These are phyloP conservation scores for Ardeotis arabs DNA, from an alignment of 2,113 vertebrate genomes.

Conservation along the genomic window DNA sequence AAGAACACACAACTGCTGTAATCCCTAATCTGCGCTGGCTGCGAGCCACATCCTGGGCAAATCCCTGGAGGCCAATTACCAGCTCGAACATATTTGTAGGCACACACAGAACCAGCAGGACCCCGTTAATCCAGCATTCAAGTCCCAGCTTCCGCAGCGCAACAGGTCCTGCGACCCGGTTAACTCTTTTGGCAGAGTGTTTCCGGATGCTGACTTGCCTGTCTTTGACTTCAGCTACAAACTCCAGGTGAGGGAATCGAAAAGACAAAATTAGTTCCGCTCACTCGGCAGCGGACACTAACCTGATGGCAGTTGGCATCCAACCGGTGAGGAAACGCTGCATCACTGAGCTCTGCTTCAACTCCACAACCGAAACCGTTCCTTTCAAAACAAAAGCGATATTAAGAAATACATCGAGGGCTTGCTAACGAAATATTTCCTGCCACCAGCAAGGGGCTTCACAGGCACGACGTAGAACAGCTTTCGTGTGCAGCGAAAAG, in stretches of 20 bases:
- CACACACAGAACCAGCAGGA: background rate
- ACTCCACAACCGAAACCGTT: slow-evolving; percentile 76
- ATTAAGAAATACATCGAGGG: background rate
- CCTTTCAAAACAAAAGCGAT: slow-evolving; percentile 63
- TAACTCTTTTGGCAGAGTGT: background rate
- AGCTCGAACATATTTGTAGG: background rate
- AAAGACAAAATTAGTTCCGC: background rate
- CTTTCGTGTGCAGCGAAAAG: no score
- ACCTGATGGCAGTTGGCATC: slow-evolving; percentile 93
- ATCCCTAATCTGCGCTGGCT: slow-evolving; percentile 28
- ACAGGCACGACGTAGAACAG: accelerated
- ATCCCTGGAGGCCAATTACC: slow-evolving; percentile 12
- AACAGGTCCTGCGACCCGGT: background rate
- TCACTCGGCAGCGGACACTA: background rate
- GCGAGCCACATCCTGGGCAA: background rate
- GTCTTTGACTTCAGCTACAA: background rate
- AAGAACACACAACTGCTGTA: background rate
- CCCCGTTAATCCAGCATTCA: background rate
- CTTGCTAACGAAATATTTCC: no score
- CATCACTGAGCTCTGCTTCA: slow-evolving; percentile 92
- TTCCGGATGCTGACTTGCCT: background rate
- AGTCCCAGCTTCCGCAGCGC: background rate
- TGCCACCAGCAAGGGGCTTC: background rate
- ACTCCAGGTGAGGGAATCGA: background rate
- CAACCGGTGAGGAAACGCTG: slow-evolving; percentile 87